Conservation (phyloP, 2,888 invertebrate species). For the Electrophaes corylata region DNA sequence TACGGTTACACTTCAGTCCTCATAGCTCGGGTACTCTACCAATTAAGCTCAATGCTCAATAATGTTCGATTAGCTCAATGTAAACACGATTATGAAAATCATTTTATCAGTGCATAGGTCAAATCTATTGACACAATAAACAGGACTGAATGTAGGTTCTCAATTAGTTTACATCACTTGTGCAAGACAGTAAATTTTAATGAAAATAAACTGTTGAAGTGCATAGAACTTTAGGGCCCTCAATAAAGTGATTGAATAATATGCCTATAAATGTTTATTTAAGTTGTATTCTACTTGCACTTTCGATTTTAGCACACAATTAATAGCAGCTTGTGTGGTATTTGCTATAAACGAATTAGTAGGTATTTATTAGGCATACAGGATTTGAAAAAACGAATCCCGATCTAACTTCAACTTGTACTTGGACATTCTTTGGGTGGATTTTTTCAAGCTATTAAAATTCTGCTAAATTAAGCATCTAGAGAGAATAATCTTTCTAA, state of each 20-base stretch:
- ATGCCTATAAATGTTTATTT: neutral
- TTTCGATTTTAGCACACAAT: neutral
- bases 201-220: constrained; percentile 46
- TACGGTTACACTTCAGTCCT: no score
- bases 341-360: no score
- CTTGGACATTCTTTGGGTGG: no score
- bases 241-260: neutral
- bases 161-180: constrained; percentile 27
- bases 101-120: constrained; percentile 45
- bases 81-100: constrained; percentile 18
- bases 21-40: neutral
- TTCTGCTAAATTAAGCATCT: no score
- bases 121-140: constrained; percentile 45
- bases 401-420: no score
- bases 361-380: no score
- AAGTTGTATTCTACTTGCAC: neutral
- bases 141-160: constrained; percentile 4
- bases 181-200: constrained; percentile 56
- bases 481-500: no score
- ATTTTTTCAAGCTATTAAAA: no score
- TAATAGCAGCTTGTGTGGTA: neutral
- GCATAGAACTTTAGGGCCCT: constrained; percentile 8
- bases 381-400: no score
- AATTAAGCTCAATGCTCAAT: neutral
- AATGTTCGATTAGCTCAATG: constrained; percentile 16